A percentile compares a stretch with the other conserved stretches of the same genome.
Conservation (phyloP, 2,113 vertebrate genomes). For the Sceloporus undulatus region DNA sequence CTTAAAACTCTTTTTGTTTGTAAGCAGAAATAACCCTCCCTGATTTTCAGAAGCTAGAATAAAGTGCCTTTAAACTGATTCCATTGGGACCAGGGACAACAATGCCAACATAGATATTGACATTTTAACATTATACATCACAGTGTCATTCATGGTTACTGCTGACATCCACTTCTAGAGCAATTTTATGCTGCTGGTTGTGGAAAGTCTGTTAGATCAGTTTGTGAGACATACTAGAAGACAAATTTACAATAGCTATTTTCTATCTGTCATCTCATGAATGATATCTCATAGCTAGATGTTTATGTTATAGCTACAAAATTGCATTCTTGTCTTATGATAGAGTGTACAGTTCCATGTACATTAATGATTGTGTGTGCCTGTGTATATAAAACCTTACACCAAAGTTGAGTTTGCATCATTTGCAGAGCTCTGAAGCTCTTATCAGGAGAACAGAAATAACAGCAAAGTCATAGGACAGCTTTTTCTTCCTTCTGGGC, state of each 20-base stretch:
- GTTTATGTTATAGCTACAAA: background rate
- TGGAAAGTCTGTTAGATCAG: background rate
- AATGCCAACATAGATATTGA: background rate
- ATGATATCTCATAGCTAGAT: background rate
- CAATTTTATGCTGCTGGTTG: background rate
- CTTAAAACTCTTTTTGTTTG: background rate
- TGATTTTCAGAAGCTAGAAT: background rate
- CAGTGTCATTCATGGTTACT: background rate
- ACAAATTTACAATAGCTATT: background rate
- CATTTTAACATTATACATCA: background rate
- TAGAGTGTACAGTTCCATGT: background rate
- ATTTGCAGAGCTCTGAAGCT: no score
- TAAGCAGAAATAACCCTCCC: background rate
- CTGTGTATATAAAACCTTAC: background rate
- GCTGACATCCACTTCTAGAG: background rate
- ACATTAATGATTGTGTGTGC: background rate
- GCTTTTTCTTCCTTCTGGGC: background rate
- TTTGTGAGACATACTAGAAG: background rate
- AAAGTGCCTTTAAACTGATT: background rate
- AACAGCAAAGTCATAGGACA: no score
- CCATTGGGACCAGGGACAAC: background rate
- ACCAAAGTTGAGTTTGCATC: no score
- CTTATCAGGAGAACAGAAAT: no score
- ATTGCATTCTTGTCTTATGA: background rate
- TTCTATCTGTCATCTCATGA: background rate